Base-by-base conservation (phyloP, 2,888 invertebrate genomes). In the Cremastobaeus sp. region DNA sequence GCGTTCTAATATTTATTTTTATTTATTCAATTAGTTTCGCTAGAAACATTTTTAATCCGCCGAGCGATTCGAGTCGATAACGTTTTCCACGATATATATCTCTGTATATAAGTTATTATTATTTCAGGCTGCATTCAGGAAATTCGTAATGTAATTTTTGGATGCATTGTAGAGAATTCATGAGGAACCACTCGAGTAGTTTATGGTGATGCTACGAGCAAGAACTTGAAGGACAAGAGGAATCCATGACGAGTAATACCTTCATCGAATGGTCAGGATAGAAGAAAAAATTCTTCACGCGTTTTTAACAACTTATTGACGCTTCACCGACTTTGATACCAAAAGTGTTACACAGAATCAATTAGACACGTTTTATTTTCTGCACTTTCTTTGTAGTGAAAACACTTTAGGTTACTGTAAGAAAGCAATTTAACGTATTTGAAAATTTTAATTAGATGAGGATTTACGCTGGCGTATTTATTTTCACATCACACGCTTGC, bases 181-280 rank as follows among this genome's bases (percentile, higher is more conserved):
- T 47, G 65, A 72, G 74, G 74, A 74, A 65, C 68, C 57, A 50
- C 50, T 62, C 70, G 37, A 39, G 71, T 78, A 74, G 66, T 76
- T 76, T 77, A 76, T 73, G 64, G 78, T 76, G 76, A 74, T 47
- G 32, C 57, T 68, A 41, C 37, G 35, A 59, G 65, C 75, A 70
- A 47, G 60, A 70, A 74, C 35, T 55, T 54, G 75, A 74, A 75
- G 68, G 66, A 62, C 73, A 66, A 15, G 47, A 52, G 45, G 55
- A 62, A 64, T 64, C 57, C 59, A 68, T 57, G 64, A 57, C 68
- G 66, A 75, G 68, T 75, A 72, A 60, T 71, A 64, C 71, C 59
- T 60, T 68, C 71, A 59, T 66, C 57, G 47, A 50, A 62, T 17
- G 43, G 50, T 3, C 15, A 39, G 8, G 59, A 55, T 21, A 54